These are phyloP conservation scores for Sander lucioperca DNA, from an alignment of 2,113 vertebrate species.

Conservation along the genomic window DNA sequence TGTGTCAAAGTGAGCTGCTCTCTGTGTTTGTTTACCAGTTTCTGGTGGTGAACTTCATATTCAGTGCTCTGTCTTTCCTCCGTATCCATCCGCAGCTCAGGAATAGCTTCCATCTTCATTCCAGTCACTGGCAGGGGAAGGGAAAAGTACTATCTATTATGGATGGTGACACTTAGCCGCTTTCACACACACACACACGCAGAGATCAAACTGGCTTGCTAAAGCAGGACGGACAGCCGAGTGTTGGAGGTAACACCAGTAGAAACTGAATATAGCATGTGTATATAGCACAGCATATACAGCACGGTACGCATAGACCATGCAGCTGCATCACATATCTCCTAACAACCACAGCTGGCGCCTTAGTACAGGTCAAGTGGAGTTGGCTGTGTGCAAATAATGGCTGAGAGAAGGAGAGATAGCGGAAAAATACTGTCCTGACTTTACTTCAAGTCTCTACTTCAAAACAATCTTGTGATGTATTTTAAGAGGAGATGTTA, in stretches of 20 bases:
- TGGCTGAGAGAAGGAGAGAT: constrained; percentile 2
- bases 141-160: constrained; percentile 51
- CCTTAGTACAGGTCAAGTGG: constrained; percentile 50
- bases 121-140: constrained; percentile 87
- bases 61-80: constrained; percentile 93
- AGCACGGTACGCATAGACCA: neutral
- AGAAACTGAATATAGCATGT: constrained; percentile 1
- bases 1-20: neutral
- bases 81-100: constrained; percentile 94
- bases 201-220: constrained; percentile 10
- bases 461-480: constrained; percentile 1
- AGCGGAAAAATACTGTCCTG: neutral
- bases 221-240: neutral
- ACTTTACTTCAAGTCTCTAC: neutral
- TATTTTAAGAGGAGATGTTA: neutral
- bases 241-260: neutral
- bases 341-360: neutral
- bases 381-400: constrained; percentile 32
- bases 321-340: constrained; percentile 28
- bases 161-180: constrained; percentile 34
- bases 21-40: constrained; percentile 85
- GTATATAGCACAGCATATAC: neutral
- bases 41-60: constrained; percentile 98
- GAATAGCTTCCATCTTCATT: constrained; percentile 92
- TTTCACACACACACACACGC: constrained; percentile 33